These are phyloP conservation scores for Hoplostethus atlanticus DNA, from an alignment of 2,797 vertebrate genomes.

Conservation along the genomic window DNA sequence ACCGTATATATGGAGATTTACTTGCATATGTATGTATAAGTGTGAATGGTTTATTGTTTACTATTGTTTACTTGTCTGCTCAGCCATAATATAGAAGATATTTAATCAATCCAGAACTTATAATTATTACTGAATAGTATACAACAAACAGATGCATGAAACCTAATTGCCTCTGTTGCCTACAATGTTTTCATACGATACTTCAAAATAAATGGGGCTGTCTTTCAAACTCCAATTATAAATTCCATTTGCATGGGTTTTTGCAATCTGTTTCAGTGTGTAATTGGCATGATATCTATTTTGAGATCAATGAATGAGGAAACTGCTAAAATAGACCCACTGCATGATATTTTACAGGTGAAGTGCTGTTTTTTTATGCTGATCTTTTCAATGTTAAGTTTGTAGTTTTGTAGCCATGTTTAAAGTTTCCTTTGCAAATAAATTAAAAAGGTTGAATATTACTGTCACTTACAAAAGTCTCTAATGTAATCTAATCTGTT, in stretches of 20 bases:
- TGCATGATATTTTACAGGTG: too few relatives aligned
- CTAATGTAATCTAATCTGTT: constrained; percentile 26
- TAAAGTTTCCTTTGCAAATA: background rate
- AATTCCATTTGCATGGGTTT: background rate
- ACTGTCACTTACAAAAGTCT: background rate
- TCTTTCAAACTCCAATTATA: background rate
- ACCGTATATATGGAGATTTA: constrained; percentile 50
- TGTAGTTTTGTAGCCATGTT: background rate
- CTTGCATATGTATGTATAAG: constrained; percentile 27
- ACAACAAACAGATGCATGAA: background rate
- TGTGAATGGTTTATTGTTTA: constrained; percentile 1
- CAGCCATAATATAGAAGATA: background rate
- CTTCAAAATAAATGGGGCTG: background rate
- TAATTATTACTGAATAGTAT: background rate
- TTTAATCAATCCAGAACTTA: background rate
- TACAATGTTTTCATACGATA: background rate
- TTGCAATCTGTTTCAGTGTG: background rate
- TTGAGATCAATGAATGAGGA: background rate
- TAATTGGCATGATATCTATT: background rate
- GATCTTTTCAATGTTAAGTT: background rate
- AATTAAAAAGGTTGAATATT: background rate
- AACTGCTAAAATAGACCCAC: background rate
- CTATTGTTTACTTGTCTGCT: too few relatives aligned
- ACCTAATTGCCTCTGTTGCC: background rate
- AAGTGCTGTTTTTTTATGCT: too few relatives aligned